Percentiles rank a stretch among this genome's conserved stretches.
These are phyloP conservation scores for Takifugu bimaculatus DNA, from an alignment of 2,113 vertebrate species.

Conservation along the genomic window DNA sequence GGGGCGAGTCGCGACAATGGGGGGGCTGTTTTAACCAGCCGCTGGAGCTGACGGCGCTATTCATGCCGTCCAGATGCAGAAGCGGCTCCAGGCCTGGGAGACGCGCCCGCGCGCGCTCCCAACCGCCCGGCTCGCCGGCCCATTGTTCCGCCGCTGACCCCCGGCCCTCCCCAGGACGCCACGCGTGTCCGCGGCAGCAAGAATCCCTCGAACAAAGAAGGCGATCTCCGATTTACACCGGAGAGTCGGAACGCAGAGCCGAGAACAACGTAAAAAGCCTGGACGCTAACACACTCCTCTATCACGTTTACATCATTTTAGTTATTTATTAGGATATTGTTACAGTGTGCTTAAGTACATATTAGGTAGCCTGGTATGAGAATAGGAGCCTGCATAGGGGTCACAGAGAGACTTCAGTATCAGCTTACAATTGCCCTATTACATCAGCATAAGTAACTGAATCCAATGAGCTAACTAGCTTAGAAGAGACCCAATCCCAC, in stretches of 20 bases:
- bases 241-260: slow-evolving; percentile 13
- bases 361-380: slow-evolving; percentile 60
- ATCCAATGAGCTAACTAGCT: slow-evolving; percentile 68
- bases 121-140: slow-evolving; percentile 1
- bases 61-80: slow-evolving; percentile 45
- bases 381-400: slow-evolving; percentile 59
- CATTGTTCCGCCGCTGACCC: slow-evolving; percentile 59
- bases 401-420: slow-evolving; percentile 63
- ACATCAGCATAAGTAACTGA: slow-evolving; percentile 72
- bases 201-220: slow-evolving; percentile 34
- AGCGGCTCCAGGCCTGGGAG: slow-evolving; percentile 45
- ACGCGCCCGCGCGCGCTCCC: slow-evolving; percentile 17
- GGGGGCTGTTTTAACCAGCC: slow-evolving; percentile 37
- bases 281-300: slow-evolving; percentile 45
- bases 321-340: slow-evolving; percentile 60
- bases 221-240: slow-evolving; percentile 21
- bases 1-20: slow-evolving; percentile 2
- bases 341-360: slow-evolving; percentile 57
- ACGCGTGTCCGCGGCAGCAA: slow-evolving; percentile 12
- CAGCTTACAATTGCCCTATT: slow-evolving; percentile 66
- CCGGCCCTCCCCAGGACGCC: slow-evolving; percentile 31
- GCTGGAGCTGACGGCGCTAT: slow-evolving; percentile 59
- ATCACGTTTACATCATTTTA: slow-evolving; percentile 51
- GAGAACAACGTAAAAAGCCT: slow-evolving; percentile 18
- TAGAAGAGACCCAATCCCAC: slow-evolving; percentile 70